These are phyloP conservation scores for Diplogasteroides magnus DNA, from an alignment of 1,140 invertebrate species.

Conservation along the genomic window DNA sequence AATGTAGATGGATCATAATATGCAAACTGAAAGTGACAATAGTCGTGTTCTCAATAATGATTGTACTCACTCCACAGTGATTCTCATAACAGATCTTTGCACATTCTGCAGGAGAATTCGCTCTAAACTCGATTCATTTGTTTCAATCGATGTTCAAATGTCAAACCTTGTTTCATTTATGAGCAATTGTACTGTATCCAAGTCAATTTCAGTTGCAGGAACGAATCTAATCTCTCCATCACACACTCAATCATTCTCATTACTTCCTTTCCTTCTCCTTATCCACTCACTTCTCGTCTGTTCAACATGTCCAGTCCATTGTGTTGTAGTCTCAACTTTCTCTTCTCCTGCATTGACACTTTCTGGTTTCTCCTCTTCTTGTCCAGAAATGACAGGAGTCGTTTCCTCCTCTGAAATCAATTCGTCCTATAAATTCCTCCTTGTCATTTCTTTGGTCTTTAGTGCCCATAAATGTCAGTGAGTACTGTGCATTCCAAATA, in stretches of 20 bases:
- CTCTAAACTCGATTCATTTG: no score
- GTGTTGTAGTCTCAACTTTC: background rate
- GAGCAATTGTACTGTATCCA: constrained; percentile 23
- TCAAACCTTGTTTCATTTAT: constrained; percentile 12
- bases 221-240: constrained; percentile 17
- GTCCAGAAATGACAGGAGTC: background rate
- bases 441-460: no score
- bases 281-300: background rate
- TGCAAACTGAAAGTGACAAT: constrained; percentile 20
- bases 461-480: no score
- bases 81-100: constrained; percentile 11
- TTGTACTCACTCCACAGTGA: constrained; percentile 17
- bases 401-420: no score
- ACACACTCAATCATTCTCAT: constrained; percentile 7
- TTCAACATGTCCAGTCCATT: background rate
- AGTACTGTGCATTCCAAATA: no score
- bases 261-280: no score
- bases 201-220: constrained; percentile 12
- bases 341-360: no score
- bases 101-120: constrained; percentile 16
- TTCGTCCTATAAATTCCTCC: no score
- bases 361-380: background rate
- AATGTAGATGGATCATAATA: constrained; percentile 7
- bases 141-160: no score
- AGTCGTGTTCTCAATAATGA: background rate